These are phyloP conservation scores for Plecturocebus donacophilus DNA, from an alignment of 2,113 vertebrate genomes.

Conservation along the genomic window DNA sequence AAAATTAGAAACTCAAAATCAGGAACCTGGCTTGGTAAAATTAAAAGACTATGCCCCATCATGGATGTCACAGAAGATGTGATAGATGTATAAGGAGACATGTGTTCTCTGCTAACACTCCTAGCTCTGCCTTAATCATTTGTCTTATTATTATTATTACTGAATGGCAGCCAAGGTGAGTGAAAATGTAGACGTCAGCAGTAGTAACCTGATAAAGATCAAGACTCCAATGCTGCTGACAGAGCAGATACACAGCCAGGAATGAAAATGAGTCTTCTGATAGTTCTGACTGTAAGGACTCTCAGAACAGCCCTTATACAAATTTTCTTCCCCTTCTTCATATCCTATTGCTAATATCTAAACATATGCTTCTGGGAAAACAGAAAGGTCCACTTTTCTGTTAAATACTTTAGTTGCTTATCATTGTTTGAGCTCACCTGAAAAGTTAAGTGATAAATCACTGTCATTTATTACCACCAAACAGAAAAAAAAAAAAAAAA, in stretches of 20 bases:
- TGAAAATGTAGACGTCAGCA: conserved; percentile 70
- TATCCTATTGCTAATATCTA: conserved; percentile 77
- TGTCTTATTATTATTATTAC: conserved; percentile 49
- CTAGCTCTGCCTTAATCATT: conserved; percentile 55
- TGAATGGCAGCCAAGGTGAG: conserved; percentile 70
- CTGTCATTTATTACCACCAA: conserved; percentile 58
- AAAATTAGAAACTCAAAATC: background rate
- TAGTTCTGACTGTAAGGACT: conserved; percentile 33
- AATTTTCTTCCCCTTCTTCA: conserved; percentile 59
- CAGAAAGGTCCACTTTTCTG: conserved; percentile 68
- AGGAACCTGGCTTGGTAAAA: background rate
- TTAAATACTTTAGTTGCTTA: conserved; percentile 64
- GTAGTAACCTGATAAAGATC: conserved; percentile 71
- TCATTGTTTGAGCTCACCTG: conserved; percentile 52
- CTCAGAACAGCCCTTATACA: conserved; percentile 50
- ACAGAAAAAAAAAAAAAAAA: background rate
- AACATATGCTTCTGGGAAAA: conserved; percentile 79
- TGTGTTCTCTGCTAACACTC: background rate
- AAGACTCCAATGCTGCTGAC: conserved; percentile 67
- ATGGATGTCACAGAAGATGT: background rate
- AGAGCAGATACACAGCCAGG: background rate
- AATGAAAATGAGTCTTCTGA: conserved; percentile 71
- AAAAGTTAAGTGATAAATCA: conserved; percentile 69
- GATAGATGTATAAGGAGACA: background rate
- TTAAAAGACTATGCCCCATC: background rate